Conservation (phyloP, 2,113 vertebrate species). For the Tachysurus fulvidraco region DNA sequence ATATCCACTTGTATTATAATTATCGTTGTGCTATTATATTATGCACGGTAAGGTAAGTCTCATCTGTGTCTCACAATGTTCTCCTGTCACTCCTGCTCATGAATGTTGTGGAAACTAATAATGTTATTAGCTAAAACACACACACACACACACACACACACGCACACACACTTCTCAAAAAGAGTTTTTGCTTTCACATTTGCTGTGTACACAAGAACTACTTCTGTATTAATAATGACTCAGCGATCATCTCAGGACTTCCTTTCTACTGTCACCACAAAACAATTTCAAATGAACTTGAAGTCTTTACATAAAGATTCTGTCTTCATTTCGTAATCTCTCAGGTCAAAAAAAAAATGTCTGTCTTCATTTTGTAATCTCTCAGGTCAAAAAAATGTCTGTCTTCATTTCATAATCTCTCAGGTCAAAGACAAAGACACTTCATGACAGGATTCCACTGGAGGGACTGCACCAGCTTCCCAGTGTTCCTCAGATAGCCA, state of each 20-base stretch:
- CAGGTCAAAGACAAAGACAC: slow-evolving; percentile 88
- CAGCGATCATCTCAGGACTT: neutral
- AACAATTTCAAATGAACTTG: neutral
- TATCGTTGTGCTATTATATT: too few species aligned
- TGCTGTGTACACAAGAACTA: neutral
- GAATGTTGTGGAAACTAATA: too few species aligned
- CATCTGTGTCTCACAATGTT: too few species aligned
- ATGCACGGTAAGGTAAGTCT: too few species aligned
- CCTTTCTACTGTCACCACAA: neutral
- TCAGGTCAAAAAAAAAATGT: too few species aligned
- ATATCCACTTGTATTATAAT: too few species aligned
- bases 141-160: too few species aligned
- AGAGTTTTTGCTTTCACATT: too few species aligned
- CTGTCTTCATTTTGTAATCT: neutral
- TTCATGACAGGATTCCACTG: slow-evolving; percentile 93
- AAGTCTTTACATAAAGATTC: neutral
- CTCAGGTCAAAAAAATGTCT: slow-evolving; percentile 78
- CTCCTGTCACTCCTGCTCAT: too few species aligned
- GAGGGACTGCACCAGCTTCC: slow-evolving; percentile 91
- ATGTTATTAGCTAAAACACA: too few species aligned
- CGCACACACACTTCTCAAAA: too few species aligned
- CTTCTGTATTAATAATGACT: neutral
- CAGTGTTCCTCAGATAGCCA: slow-evolving; percentile 94
- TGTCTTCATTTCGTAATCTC: neutral
- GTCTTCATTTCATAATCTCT: neutral